A percentile compares a stretch with the other conserved stretches of the same genome.
phyloP scores from a whole-genome alignment of 30 jellyfish, hydroid and myxozoan species.

The Clytia hemisphaerica region DNA sequence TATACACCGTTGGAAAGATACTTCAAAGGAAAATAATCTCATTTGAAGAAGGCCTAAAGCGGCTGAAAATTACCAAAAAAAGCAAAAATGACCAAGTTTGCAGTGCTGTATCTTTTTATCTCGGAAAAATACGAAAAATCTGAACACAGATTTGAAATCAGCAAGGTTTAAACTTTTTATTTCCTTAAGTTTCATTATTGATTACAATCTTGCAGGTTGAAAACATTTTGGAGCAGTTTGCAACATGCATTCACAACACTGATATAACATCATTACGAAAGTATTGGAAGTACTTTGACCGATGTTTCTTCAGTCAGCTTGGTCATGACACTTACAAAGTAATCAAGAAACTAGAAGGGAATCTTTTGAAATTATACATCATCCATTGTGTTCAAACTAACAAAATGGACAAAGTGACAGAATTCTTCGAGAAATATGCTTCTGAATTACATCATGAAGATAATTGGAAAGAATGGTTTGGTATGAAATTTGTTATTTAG shows the following conservation, averaged over 20 bases:
- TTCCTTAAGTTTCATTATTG: neutral
- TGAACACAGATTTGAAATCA: neutral
- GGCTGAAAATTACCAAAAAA: neutral
- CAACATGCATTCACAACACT: slow-evolving; percentile 30
- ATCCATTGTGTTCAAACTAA: slow-evolving; percentile 72
- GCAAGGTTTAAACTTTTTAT: neutral
- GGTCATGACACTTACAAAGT: slow-evolving; percentile 57
- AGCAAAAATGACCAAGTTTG: neutral
- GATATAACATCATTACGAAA: slow-evolving; percentile 53
- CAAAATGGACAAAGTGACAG: slow-evolving; percentile 66
- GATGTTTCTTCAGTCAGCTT: slow-evolving; percentile 73
- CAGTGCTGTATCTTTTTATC: neutral
- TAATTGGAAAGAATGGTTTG: slow-evolving; percentile 94
- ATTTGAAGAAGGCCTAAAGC: too few species aligned
- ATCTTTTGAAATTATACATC: slow-evolving; percentile 60
- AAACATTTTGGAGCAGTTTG: slow-evolving; percentile 69
- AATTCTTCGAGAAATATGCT: slow-evolving; percentile 71
- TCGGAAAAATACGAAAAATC: too few species aligned
- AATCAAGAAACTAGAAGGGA: slow-evolving; percentile 62
- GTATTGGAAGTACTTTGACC: slow-evolving; percentile 83
- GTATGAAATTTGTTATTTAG: too few species aligned
- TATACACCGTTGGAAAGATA: too few species aligned
- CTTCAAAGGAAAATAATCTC: too few species aligned
- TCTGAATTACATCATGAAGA: slow-evolving; percentile 67
- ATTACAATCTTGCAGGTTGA: slow-evolving; percentile 55